A percentile compares a stretch with the other conserved stretches of the same genome.
phyloP scores from a whole-genome alignment of 2,113 vertebrate species.

The Passer montanus region DNA sequence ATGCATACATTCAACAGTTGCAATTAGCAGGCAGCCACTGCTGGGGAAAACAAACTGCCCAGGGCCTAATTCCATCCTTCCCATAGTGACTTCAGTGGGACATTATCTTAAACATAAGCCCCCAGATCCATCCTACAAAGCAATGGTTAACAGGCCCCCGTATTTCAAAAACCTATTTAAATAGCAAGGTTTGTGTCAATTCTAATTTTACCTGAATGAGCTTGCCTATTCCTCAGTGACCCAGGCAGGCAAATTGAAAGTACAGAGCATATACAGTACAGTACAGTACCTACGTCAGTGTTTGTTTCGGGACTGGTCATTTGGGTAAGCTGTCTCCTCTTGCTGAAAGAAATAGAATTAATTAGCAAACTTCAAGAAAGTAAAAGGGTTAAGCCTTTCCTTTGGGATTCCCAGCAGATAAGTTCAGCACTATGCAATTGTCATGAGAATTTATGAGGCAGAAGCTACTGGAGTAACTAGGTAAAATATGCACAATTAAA shows the following conservation, averaged over 20 bases:
- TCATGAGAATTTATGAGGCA: slow-evolving; percentile 34
- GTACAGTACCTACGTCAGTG: not conserved
- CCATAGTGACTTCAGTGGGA: not conserved
- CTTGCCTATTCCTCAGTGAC: slow-evolving; percentile 42
- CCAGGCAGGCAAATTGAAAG: slow-evolving; percentile 8
- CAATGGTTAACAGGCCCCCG: not conserved
- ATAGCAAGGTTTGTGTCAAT: slow-evolving; percentile 16
- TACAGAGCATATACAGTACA: not conserved
- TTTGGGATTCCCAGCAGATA: slow-evolving; percentile 3
- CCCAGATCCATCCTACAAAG: not conserved
- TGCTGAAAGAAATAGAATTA: not conserved
- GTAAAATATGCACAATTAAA: slow-evolving; percentile 37
- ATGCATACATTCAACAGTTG: slow-evolving; percentile 38
- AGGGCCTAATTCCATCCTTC: not conserved
- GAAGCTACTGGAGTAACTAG: not conserved
- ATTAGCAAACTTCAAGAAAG: slow-evolving; percentile 39
- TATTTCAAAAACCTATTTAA: not conserved
- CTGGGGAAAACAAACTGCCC: slow-evolving; percentile 1
- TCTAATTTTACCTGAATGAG: slow-evolving; percentile 49
- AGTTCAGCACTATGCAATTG: slow-evolving; percentile 21
- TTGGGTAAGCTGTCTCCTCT: slow-evolving; percentile 15
- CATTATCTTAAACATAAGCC: not conserved
- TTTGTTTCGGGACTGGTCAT: not conserved
- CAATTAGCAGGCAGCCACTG: slow-evolving; percentile 34
- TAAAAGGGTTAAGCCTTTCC: slow-evolving; percentile 55